These are phyloP conservation scores for Drosophila insularis DNA, from an alignment of 1,140 invertebrate genomes.

Conservation along the genomic window DNA sequence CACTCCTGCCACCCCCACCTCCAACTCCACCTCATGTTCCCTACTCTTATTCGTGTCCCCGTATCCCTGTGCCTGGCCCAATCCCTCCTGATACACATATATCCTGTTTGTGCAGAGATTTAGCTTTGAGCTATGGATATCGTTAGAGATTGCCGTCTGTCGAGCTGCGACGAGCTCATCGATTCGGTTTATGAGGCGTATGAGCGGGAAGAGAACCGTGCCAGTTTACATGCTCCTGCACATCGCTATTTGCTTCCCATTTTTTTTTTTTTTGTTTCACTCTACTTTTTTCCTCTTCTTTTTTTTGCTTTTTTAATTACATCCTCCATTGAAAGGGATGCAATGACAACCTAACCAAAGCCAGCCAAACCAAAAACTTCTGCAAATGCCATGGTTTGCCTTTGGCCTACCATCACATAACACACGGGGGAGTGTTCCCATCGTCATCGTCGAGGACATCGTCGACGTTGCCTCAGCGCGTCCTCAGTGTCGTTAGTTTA, in stretches of 20 bases:
- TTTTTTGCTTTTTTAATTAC: constrained; percentile 74
- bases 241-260: neutral
- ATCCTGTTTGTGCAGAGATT: constrained; percentile 79
- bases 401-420: constrained; percentile 56
- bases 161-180: constrained; percentile 48
- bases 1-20: neutral
- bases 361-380: constrained; percentile 62
- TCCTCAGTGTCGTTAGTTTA: constrained; percentile 59
- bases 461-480: too few relatives aligned
- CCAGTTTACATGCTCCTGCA: constrained; percentile 40
- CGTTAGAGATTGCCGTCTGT: constrained; percentile 48
- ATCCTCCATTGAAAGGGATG: constrained; percentile 42
- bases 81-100: constrained; percentile 43
- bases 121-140: constrained; percentile 79
- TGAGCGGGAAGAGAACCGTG: neutral
- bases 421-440: neutral
- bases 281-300: neutral
- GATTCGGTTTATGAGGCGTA: constrained; percentile 49
- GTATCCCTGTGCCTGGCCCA: neutral
- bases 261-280: constrained; percentile 1
- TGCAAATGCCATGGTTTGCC: constrained; percentile 66
- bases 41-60: too few relatives aligned
- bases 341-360: constrained; percentile 12
- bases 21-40: too few relatives aligned
- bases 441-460: neutral